These are phyloP conservation scores for Hypselothyrea guttata DNA, from an alignment of 2,888 invertebrate genomes.

Conservation along the genomic window DNA sequence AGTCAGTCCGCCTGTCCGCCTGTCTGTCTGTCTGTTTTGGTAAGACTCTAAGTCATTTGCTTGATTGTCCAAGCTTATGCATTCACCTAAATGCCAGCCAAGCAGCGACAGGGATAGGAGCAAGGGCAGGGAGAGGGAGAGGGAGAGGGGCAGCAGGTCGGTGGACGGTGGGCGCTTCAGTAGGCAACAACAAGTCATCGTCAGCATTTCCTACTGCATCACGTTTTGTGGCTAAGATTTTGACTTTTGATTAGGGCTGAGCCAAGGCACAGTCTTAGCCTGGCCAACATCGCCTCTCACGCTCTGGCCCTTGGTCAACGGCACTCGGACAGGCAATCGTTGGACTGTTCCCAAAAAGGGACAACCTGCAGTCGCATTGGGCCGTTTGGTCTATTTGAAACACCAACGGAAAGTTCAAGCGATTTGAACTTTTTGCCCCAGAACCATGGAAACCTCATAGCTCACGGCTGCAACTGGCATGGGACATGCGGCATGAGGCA, in stretches of 20 bases:
- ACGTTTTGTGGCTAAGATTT: constrained; percentile 78
- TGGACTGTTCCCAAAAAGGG: constrained; percentile 57
- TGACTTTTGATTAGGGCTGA: constrained; percentile 74
- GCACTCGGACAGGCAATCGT: constrained; percentile 10
- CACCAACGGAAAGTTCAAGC: constrained; percentile 74
- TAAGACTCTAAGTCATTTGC: constrained; percentile 38
- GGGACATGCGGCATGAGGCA: constrained; percentile 2
- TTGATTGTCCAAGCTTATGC: constrained; percentile 61
- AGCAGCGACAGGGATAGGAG: constrained; percentile 25
- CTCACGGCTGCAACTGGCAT: constrained; percentile 37
- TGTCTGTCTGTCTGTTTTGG: constrained; percentile 1
- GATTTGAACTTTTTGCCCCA: constrained; percentile 62
- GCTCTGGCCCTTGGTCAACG: constrained; percentile 58
- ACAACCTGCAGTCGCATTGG: constrained; percentile 60
- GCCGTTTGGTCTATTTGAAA: constrained; percentile 68
- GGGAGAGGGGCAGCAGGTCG: constrained; percentile 9
- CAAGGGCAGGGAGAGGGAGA: constrained; percentile 12
- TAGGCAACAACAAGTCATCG: constrained; percentile 58
- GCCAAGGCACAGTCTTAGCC: constrained; percentile 19
- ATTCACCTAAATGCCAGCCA: constrained; percentile 67
- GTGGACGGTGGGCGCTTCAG: no score
- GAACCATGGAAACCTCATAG: constrained; percentile 55
- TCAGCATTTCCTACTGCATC: constrained; percentile 81
- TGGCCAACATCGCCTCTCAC: constrained; percentile 24
- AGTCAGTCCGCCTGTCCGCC: constrained; percentile 19